These are phyloP conservation scores for Panopea generosa DNA, from an alignment of 2,888 invertebrate genomes.

Conservation along the genomic window DNA sequence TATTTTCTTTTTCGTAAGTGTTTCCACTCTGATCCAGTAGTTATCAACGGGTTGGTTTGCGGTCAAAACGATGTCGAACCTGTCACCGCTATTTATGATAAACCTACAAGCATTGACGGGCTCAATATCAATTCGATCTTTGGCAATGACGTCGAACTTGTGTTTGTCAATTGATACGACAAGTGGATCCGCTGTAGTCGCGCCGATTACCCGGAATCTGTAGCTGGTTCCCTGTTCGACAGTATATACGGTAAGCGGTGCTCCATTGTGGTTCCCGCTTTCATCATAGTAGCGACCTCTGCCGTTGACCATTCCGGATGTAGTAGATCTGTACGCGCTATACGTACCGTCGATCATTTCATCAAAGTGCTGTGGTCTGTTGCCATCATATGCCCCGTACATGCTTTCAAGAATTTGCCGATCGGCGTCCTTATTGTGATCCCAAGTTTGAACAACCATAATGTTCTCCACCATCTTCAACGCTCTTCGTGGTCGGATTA, in stretches of 20 bases:
- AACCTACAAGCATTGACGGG: constrained; percentile 66
- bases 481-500: constrained; percentile 63
- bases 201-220: constrained; percentile 71
- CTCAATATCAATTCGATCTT: constrained; percentile 72
- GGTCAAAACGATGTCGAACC: constrained; percentile 72
- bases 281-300: constrained; percentile 64
- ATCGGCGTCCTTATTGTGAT: constrained; percentile 70
- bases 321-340: constrained; percentile 58
- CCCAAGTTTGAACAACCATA: constrained; percentile 72
- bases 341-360: constrained; percentile 58
- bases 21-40: constrained; percentile 75
- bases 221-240: constrained; percentile 60
- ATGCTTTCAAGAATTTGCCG: constrained; percentile 59
- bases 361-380: constrained; percentile 46
- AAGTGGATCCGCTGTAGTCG: constrained; percentile 69
- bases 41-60: constrained; percentile 65
- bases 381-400: constrained; percentile 59
- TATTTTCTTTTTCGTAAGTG: constrained; percentile 50
- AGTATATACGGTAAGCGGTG: constrained; percentile 64
- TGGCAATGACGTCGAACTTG: constrained; percentile 65
- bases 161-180: constrained; percentile 73
- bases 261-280: constrained; percentile 50
- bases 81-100: constrained; percentile 72
- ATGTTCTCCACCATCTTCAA: constrained; percentile 55
- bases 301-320: constrained; percentile 75